These are phyloP conservation scores for Zoanthus sansibaricus DNA, from an alignment of 92 coral and sea anemone species.

Conservation along the genomic window DNA sequence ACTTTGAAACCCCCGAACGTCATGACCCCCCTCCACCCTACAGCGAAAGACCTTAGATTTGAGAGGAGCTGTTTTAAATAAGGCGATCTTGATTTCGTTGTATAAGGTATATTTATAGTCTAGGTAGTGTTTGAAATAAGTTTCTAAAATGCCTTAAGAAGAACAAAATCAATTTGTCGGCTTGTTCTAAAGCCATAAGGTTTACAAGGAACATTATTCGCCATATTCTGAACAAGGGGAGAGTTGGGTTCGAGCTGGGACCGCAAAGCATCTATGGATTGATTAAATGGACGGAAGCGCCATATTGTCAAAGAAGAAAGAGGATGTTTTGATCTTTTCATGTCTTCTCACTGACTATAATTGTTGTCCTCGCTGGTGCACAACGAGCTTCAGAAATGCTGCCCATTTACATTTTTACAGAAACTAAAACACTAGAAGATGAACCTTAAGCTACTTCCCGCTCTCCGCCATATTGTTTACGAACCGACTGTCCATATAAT, in stretches of 20 bases:
- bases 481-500: too few species aligned
- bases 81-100: neutral
- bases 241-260: too few species aligned
- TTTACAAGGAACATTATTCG: neutral
- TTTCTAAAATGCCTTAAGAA: neutral
- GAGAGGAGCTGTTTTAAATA: neutral
- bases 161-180: neutral
- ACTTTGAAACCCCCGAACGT: conserved; percentile 67
- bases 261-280: too few species aligned
- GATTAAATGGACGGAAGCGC: neutral
- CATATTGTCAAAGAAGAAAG: too few species aligned
- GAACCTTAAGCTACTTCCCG: too few species aligned
- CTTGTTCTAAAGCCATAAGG: neutral
- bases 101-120: neutral
- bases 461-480: too few species aligned
- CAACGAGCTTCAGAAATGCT: neutral
- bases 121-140: neutral
- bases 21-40: conserved; percentile 96
- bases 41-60: conserved; percentile 55
- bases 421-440: too few species aligned
- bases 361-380: neutral
- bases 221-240: too few species aligned
- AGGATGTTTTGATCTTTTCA: too few species aligned
- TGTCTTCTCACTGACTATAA: neutral
- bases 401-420: neutral